Evolutionary conservation across 2,113 vertebrate genomes (phyloP).

Genomic region (Xyliphius kryptos): DNA sequence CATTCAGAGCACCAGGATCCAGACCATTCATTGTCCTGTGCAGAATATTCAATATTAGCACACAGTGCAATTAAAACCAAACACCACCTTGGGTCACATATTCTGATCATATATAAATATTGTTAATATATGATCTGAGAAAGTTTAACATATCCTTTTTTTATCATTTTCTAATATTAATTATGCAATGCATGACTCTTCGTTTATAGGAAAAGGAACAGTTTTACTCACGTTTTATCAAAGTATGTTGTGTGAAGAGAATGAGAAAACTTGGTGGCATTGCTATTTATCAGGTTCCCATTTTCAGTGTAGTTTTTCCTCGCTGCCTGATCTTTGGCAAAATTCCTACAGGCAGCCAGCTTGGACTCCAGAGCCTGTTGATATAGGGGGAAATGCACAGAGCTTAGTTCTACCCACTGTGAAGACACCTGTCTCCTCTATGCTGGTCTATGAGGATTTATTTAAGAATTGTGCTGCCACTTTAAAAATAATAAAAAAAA

Average conservation of each 20-base stretch:
- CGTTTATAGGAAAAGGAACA: no score
- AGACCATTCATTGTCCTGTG: conserved; percentile 87
- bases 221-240: conserved; percentile 93
- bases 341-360: conserved; percentile 91
- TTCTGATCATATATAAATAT: no score
- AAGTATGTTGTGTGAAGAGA: conserved; percentile 87
- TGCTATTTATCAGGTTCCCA: conserved; percentile 72
- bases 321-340: conserved; percentile 92
- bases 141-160: no score
- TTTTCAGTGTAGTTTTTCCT: conserved; percentile 80
- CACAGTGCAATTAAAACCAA: no score
- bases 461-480: not conserved
- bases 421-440: conserved; percentile 26
- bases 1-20: conserved; percentile 73
- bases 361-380: conserved; percentile 92
- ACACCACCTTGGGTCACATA: no score
- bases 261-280: conserved; percentile 81
- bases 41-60: conserved; percentile 14
- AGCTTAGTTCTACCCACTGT: conserved; percentile 16
- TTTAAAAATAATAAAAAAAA: conserved; percentile 35
- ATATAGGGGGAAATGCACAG: conserved; percentile 19
- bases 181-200: no score
- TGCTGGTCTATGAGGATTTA: not conserved
- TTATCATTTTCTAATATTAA: no score
- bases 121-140: no score